These are phyloP conservation scores for Alces alces DNA, from an alignment of 2,113 vertebrate genomes.

Conservation along the genomic window DNA sequence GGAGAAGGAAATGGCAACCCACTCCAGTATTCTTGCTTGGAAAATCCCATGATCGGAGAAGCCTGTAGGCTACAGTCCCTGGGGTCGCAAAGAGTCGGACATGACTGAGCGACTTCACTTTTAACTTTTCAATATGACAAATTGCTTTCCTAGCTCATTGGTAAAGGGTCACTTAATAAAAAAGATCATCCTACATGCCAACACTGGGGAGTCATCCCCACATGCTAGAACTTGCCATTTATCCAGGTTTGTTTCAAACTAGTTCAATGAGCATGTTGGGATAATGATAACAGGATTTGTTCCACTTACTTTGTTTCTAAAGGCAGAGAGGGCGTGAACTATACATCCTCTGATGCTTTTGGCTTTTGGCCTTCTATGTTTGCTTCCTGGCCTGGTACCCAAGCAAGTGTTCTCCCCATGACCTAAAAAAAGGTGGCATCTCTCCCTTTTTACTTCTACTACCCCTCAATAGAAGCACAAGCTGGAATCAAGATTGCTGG, in stretches of 20 bases:
- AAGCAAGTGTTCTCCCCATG: neutral
- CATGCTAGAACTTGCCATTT: neutral
- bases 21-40: no score
- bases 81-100: no score
- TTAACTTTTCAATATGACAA: neutral
- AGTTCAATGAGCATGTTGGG: neutral
- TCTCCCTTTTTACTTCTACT: neutral
- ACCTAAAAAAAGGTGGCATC: neutral
- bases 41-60: no score
- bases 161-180: neutral
- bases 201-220: neutral
- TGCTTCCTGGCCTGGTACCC: neutral
- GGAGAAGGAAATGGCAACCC: no score
- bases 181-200: neutral
- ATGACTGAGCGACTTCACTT: no score
- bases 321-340: neutral
- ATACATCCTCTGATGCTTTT: neutral
- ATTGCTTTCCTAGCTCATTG: neutral
- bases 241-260: neutral
- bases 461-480: neutral
- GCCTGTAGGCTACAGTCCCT: no score
- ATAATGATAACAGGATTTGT: neutral
- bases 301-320: neutral
- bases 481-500: no score
- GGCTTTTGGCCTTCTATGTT: neutral